Evolutionary conservation across 2,888 invertebrate genomes (phyloP), one percentile per base, ranked within the genome.

Genomic region (Ctena decussata): DNA sequence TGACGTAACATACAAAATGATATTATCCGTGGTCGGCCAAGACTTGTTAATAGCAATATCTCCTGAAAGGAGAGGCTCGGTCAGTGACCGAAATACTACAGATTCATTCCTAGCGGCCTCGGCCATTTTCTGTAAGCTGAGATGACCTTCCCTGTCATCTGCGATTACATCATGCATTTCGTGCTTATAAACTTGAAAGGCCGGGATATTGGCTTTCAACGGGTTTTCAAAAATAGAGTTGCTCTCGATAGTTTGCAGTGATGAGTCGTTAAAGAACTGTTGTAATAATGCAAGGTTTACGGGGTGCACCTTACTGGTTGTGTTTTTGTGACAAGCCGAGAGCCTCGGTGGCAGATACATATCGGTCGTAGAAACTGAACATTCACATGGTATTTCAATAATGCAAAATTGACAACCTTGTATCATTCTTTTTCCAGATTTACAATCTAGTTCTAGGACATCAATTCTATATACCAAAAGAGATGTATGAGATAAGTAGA

Each of bases 121-220:
- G 11, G 74, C 72, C 76, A 81, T 81, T 72, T 81, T 76, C 12
- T 69, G 15, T 35, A 81, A 39, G 71, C 69, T 81, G 27, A 81
- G 37, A 44, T 81, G 76, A 41, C 41, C 57, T 39, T 81, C 77
- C 21, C 69, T 18, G n/a, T 79, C 79, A 73, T 57, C 44, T 2
- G 79, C 60, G 15, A 78, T 21, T 3, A 44, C 27, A 21, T 69
- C 24, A 70, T 60, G 37, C 46, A 77, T 70, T 0, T 18, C 21
- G 60, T 77, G 77, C 24, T 77, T 41, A 35, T 46, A 71, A 60
- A 60, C 18, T 30, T 30, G 27, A 21, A 60, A 60, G 8, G 5
- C 6, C 3, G 71, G 71, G 3, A 71, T 24, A 21, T 39, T 37
- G 6, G 24, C 46, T 12, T 46, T 8, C 39, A 74, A 18, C 12